phyloP scores from a whole-genome alignment of 2,797 vertebrate genomes.

The Fratercula arctica region DNA sequence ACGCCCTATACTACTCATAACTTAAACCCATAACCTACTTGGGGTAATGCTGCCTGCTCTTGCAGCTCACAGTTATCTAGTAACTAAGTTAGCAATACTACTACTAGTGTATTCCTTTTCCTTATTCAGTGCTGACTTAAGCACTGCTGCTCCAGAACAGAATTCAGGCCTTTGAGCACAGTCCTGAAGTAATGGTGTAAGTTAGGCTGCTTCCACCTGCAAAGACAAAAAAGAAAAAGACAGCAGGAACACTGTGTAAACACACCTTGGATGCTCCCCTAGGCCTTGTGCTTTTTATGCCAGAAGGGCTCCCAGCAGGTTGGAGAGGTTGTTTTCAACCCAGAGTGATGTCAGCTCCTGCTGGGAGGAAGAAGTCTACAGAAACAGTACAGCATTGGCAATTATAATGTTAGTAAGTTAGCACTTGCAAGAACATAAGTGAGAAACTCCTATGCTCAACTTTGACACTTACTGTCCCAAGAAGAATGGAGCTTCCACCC shows the following conservation, averaged over 20 bases:
- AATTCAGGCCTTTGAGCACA: background rate
- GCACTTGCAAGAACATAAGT: background rate
- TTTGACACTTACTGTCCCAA: background rate
- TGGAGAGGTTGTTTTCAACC: background rate
- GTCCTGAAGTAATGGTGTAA: background rate
- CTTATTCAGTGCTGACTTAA: background rate
- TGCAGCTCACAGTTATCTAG: background rate
- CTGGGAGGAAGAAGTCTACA: background rate
- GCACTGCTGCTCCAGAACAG: background rate
- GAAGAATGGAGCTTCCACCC: background rate
- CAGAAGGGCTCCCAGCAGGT: background rate
- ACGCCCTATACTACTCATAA: background rate
- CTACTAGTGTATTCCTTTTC: background rate
- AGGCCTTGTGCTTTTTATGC: background rate
- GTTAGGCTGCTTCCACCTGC: background rate
- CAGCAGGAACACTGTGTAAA: background rate
- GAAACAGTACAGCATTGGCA: background rate
- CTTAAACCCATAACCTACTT: background rate
- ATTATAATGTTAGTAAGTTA: background rate
- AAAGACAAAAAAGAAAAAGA: background rate
- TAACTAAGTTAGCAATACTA: background rate
- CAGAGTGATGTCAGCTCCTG: background rate
- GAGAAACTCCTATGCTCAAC: background rate
- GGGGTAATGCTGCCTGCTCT: background rate
- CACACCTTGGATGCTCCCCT: background rate